phyloP scores from a whole-genome alignment of 2,797 vertebrate genomes.

The Acropternis orthonyx region DNA sequence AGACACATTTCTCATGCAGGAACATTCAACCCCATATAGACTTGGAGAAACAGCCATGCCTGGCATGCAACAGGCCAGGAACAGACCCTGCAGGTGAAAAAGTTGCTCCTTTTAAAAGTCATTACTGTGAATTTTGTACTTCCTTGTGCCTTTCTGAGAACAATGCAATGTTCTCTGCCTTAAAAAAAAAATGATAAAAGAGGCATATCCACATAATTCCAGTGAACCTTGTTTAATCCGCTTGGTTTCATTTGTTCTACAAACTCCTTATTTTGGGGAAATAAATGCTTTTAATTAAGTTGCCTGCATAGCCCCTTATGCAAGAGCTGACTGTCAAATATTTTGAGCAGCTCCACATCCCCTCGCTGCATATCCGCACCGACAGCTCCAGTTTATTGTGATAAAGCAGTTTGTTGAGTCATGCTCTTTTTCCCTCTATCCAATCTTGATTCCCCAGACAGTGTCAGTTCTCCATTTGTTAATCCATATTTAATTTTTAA shows the following conservation, averaged over 20 bases:
- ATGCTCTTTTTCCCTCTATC: not conserved
- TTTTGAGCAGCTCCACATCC: not conserved
- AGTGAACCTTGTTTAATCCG: not conserved
- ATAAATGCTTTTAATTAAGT: slow-evolving; percentile 1
- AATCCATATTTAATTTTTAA: slow-evolving; percentile 58
- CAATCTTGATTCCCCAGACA: slow-evolving; percentile 38
- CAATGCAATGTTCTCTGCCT: not conserved
- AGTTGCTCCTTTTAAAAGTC: not conserved
- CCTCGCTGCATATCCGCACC: not conserved
- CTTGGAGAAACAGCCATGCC: not conserved
- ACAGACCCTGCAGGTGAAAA: rapidly evolving
- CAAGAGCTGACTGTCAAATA: not conserved
- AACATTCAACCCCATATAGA: not conserved
- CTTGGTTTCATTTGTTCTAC: not conserved
- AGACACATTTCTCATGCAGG: not conserved
- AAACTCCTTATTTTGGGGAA: not conserved
- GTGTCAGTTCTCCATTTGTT: slow-evolving; percentile 26
- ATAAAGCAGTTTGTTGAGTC: slow-evolving; percentile 41
- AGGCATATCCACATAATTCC: not conserved
- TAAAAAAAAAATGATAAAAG: not conserved
- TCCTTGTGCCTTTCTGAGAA: not conserved
- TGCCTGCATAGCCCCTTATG: not conserved
- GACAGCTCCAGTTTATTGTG: not conserved
- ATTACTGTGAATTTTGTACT: rapidly evolving
- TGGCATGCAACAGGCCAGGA: not conserved